Percentiles rank a stretch among this genome's conserved stretches.
Evolutionary conservation across 1,140 invertebrate species (phyloP).

Genomic region (Bombus waltoni): DNA sequence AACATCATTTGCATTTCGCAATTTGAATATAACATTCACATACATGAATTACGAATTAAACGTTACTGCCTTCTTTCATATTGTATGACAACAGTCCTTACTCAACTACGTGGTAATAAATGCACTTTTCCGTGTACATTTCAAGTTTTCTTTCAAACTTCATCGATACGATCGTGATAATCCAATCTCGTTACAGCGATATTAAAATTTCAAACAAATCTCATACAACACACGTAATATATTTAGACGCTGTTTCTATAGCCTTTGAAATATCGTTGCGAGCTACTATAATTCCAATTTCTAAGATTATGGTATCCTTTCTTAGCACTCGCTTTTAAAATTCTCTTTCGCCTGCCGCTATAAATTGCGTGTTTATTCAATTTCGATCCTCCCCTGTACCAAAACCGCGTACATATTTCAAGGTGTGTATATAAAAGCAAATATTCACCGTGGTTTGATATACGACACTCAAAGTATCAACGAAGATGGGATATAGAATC

Average conservation of each 20-base stretch:
- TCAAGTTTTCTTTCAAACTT: too few relatives aligned
- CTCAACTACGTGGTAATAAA: not conserved
- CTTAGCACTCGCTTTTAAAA: too few relatives aligned
- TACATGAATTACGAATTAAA: not conserved
- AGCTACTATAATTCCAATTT: too few relatives aligned
- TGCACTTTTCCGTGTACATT: not conserved
- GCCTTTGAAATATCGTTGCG: too few relatives aligned
- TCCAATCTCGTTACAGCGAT: too few relatives aligned
- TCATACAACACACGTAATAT: too few relatives aligned
- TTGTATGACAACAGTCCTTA: not conserved
- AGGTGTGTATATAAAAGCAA: not conserved
- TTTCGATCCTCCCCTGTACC: not conserved
- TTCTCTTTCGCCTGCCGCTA: too few relatives aligned
- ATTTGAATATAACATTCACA: not conserved
- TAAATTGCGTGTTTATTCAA: not conserved
- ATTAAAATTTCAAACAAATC: too few relatives aligned
- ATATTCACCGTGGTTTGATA: conserved; percentile 32
- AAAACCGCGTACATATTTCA: not conserved
- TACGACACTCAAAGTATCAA: conserved; percentile 26
- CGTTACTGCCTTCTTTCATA: not conserved
- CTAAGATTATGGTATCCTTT: too few relatives aligned
- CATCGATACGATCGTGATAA: too few relatives aligned
- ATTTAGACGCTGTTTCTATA: too few relatives aligned
- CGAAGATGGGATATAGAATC: conserved; percentile 21
- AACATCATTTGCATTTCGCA: not conserved